Conservation (phyloP, 1,140 invertebrate genomes). For the Drosophila ogumai region DNA sequence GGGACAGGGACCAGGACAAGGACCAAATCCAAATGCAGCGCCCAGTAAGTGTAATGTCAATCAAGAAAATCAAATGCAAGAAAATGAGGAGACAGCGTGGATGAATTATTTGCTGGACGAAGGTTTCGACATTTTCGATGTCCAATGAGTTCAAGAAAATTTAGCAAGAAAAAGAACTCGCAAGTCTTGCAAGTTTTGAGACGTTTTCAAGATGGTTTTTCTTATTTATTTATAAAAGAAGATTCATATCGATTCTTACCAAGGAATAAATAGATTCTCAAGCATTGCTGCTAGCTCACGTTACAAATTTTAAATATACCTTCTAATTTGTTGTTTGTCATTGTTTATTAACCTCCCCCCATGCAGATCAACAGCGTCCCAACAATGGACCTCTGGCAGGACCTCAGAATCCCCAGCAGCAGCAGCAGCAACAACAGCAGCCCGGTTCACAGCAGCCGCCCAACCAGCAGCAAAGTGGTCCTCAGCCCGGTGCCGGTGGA, state of each 20-base stretch:
- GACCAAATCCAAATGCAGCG: constrained; percentile 60
- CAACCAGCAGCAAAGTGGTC: constrained; percentile 85
- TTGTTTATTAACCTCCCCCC: not conserved
- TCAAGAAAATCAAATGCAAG: not conserved
- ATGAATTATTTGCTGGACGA: not conserved
- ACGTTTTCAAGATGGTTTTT: not conserved
- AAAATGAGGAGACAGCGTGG: not conserved
- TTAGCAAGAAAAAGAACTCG: not conserved
- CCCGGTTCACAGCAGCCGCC: constrained; percentile 52
- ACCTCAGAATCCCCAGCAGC: constrained; percentile 46
- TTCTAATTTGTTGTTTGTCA: not conserved
- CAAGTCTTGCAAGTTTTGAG: not conserved
- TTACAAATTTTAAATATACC: not conserved
- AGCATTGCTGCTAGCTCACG: not conserved
- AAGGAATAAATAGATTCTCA: not conserved
- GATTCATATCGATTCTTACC: not conserved
- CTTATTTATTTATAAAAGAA: not conserved
- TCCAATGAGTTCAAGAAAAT: not conserved
- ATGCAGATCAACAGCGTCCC: constrained; percentile 74
- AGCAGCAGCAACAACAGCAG: constrained; percentile 36
- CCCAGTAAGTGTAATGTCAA: constrained; percentile 76
- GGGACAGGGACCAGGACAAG: constrained; percentile 52
- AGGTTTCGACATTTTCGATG: not conserved
- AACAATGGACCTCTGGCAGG: constrained; percentile 60
- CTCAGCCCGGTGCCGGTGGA: constrained; percentile 76